Conservation (phyloP, 2,113 vertebrate species). For the Pimephales promelas region DNA sequence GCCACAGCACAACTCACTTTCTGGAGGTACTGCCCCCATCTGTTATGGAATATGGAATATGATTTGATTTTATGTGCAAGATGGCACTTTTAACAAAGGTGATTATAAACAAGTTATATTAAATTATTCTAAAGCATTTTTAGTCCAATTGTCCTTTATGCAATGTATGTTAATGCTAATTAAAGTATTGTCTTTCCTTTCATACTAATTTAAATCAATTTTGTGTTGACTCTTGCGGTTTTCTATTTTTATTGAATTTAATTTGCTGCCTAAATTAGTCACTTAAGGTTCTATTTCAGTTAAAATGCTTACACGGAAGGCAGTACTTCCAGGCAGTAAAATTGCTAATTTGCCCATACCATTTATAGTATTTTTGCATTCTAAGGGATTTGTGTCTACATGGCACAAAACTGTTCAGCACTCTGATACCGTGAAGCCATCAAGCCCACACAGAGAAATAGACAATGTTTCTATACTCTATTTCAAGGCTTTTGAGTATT, state of each 20-base stretch:
- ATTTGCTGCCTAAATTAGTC: not conserved
- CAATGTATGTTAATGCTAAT: not conserved
- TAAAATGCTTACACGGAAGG: not conserved
- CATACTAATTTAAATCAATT: not conserved
- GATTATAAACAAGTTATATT: not conserved
- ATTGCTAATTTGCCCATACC: not conserved
- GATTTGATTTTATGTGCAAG: too few species aligned
- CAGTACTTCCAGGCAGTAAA: not conserved
- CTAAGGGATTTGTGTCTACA: not conserved
- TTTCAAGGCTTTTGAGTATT: conserved; percentile 28
- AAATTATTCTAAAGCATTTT: not conserved
- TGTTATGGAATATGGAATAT: too few species aligned
- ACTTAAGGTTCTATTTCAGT: not conserved
- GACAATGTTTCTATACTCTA: conserved; percentile 1
- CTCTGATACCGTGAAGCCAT: not conserved
- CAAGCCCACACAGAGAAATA: conserved; percentile 6
- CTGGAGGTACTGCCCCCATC: too few species aligned
- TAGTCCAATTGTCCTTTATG: not conserved
- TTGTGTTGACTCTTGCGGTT: not conserved
- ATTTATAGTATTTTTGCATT: not conserved
- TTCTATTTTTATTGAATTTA: not conserved
- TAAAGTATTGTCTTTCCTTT: not conserved
- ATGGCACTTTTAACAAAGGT: too few species aligned
- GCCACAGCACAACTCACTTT: too few species aligned
- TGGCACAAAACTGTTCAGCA: conserved; percentile 7